Conservation (phyloP, 2,113 vertebrate genomes). For the Aviceda subcristata region DNA sequence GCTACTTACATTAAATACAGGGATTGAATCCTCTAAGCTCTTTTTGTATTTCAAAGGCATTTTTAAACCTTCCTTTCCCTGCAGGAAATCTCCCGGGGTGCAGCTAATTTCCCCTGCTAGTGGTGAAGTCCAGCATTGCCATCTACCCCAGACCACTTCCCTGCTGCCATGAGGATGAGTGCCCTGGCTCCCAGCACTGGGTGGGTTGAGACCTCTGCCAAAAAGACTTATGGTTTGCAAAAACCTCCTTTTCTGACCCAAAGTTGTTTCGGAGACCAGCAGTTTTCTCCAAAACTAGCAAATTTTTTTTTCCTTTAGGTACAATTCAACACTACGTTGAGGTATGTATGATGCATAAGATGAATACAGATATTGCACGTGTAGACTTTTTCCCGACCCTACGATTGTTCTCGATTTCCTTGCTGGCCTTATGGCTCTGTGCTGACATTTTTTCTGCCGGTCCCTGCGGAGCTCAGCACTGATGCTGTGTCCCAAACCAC, state of each 20-base stretch:
- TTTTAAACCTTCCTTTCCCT: not conserved
- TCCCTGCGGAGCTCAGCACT: not conserved
- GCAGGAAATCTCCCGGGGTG: not conserved
- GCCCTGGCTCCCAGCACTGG: not conserved
- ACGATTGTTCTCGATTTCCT: not conserved
- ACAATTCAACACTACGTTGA: not conserved
- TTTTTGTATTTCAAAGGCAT: not conserved
- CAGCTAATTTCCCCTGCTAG: not conserved
- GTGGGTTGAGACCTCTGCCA: not conserved
- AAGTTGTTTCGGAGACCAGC: not conserved
- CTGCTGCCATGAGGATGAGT: rapidly evolving
- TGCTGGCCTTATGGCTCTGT: not conserved
- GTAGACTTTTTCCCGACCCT: not conserved
- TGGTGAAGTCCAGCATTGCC: not conserved
- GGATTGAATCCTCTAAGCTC: not conserved
- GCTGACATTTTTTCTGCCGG: constrained; percentile 13
- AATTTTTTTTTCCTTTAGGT: not conserved
- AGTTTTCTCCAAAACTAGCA: not conserved
- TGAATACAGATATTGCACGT: not conserved
- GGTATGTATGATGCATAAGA: not conserved
- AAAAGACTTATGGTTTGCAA: not conserved
- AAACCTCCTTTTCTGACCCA: not conserved
- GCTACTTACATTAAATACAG: not conserved
- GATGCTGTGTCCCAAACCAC: not conserved
- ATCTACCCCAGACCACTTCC: not conserved